Evolutionary conservation across 2,113 vertebrate species (phyloP).

Genomic region (Trochalopteron elliotii): DNA sequence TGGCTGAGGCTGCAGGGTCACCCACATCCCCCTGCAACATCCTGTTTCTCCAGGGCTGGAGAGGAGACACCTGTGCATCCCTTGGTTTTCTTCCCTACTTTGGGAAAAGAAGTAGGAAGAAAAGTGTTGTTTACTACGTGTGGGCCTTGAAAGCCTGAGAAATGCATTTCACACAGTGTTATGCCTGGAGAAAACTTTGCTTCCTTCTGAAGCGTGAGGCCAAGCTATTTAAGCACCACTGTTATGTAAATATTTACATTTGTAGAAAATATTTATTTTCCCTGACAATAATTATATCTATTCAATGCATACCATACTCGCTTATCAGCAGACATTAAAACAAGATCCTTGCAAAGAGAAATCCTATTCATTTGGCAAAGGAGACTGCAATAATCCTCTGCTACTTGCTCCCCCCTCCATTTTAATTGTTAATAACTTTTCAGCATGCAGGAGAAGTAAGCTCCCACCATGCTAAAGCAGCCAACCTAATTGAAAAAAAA

Average conservation of each 20-base stretch:
- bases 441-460: constrained; percentile 35
- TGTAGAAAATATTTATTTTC: neutral
- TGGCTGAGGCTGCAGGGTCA: neutral
- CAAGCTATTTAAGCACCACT: neutral
- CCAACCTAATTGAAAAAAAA: constrained; percentile 69
- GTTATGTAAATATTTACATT: constrained; percentile 38
- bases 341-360: constrained; percentile 17
- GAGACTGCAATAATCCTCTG: neutral
- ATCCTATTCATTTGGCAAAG: neutral
- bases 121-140: neutral
- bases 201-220: neutral
- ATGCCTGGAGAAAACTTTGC: neutral
- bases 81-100: rapidly evolving
- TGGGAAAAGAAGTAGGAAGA: neutral
- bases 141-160: neutral
- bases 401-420: neutral
- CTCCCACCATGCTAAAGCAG: constrained; percentile 47
- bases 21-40: rapidly evolving
- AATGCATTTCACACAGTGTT: neutral
- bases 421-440: constrained; percentile 65
- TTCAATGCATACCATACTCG: neutral
- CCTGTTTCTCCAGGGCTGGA: neutral
- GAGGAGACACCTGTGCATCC: neutral
- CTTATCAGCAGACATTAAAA: constrained; percentile 28
- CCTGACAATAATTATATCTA: neutral